phyloP scores from a whole-genome alignment of 2,888 invertebrate species.

The Troides aeacus region DNA sequence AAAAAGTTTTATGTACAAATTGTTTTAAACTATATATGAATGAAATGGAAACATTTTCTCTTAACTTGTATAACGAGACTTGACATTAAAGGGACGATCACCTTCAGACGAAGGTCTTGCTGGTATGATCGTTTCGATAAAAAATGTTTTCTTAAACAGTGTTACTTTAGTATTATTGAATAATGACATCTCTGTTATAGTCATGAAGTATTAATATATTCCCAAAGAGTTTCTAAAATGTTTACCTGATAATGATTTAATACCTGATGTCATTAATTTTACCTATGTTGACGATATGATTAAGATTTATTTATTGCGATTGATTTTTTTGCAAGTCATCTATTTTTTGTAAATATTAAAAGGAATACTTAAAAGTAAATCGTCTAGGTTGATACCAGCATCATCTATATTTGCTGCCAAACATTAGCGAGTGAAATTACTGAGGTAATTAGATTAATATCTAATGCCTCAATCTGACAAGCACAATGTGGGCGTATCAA shows the following conservation, averaged over 20 bases:
- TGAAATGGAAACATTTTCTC: not conserved
- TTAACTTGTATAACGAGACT: no score
- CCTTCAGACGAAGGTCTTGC: no score
- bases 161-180: not conserved
- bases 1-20: not conserved
- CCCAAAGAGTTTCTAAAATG: not conserved
- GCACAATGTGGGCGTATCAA: no score
- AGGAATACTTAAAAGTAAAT: no score
- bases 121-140: not conserved
- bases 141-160: not conserved
- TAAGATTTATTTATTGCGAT: not conserved
- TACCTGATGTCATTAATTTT: not conserved
- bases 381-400: no score
- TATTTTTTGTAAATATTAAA: no score
- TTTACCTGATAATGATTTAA: not conserved
- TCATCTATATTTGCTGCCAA: no score
- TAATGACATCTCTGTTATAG: not conserved
- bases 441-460: no score
- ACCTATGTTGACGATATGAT: not conserved
- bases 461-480: no score
- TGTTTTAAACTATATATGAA: not conserved
- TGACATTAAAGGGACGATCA: no score
- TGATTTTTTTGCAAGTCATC: not conserved
- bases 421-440: no score
- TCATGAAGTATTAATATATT: conserved; percentile 1